phyloP scores from a whole-genome alignment of 2,888 invertebrate genomes.

The Netelia virgata region DNA sequence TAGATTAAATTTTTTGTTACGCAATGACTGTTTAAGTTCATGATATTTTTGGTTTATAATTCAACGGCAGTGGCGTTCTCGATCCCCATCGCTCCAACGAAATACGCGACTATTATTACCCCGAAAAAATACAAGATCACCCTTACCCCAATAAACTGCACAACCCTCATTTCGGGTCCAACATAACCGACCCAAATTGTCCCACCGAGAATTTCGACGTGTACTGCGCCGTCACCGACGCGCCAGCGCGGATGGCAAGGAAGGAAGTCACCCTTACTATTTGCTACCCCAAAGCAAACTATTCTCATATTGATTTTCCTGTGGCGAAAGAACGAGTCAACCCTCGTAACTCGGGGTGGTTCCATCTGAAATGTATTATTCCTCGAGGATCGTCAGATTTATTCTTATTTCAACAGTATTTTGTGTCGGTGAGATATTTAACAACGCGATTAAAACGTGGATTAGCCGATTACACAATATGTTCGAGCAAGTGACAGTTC shows the following conservation, averaged over 20 bases:
- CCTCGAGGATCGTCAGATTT: conserved; percentile 77
- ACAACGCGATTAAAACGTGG: not conserved
- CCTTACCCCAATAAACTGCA: not conserved
- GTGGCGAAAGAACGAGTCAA: conserved; percentile 66
- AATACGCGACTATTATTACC: not conserved
- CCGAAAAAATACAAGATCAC: not conserved
- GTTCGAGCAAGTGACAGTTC: not conserved
- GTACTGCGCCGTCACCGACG: not conserved
- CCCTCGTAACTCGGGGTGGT: conserved; percentile 69
- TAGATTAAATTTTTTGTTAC: too few species aligned
- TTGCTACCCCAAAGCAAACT: conserved; percentile 73
- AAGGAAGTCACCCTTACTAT: conserved; percentile 74
- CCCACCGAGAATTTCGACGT: not conserved
- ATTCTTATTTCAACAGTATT: conserved; percentile 80
- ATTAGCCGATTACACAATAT: not conserved
- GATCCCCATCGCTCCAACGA: not conserved
- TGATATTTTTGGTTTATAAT: too few species aligned
- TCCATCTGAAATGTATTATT: conserved; percentile 79
- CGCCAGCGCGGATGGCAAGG: conserved; percentile 68
- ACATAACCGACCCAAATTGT: not conserved
- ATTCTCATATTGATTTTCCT: conserved; percentile 79
- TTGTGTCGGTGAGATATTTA: conserved; percentile 79
- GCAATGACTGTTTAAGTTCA: too few species aligned
- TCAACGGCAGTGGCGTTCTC: not conserved
- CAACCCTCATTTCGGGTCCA: not conserved